Conservation (phyloP, 2,888 invertebrate species). For the Hypena proboscidalis region DNA sequence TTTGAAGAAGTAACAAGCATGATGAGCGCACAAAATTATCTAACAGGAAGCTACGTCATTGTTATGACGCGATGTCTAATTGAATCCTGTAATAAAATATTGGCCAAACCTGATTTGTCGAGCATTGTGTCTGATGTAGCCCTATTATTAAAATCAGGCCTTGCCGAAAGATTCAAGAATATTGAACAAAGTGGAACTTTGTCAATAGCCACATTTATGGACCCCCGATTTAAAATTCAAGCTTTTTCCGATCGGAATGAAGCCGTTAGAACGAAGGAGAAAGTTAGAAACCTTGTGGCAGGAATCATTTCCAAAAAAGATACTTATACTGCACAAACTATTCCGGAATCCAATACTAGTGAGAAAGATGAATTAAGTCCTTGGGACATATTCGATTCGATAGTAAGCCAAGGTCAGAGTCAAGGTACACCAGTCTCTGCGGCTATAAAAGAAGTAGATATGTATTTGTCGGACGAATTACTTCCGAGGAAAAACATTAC, state of each 20-base stretch:
- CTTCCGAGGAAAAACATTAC: constrained; percentile 9
- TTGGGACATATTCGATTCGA: constrained; percentile 3
- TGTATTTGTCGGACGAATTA: constrained; percentile 21
- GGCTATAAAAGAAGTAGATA: constrained; percentile 28
- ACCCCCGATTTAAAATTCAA: constrained; percentile 8
- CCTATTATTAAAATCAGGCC: constrained; percentile 11
- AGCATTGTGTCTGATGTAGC: too few relatives aligned
- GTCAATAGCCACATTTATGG: constrained; percentile 11
- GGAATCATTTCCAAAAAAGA: constrained; percentile 1
- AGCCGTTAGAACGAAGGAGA: constrained; percentile 4
- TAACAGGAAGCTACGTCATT: constrained; percentile 33
- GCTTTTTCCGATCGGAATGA: constrained; percentile 4
- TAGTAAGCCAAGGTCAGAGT: not conserved
- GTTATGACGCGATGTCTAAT: constrained; percentile 28
- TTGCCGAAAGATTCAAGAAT: constrained; percentile 7
- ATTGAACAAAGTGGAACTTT: constrained; percentile 12
- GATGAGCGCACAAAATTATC: constrained; percentile 37
- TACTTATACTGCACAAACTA: constrained; percentile 2
- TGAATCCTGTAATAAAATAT: too few relatives aligned
- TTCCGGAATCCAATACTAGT: not conserved
- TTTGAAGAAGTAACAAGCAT: constrained; percentile 12
- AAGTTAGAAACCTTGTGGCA: constrained; percentile 8
- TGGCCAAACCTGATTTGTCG: too few relatives aligned
- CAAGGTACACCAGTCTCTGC: constrained; percentile 5
- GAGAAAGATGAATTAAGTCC: constrained; percentile 4